Evolutionary conservation across 2,113 vertebrate genomes (phyloP), one percentile per base, ranked within the genome.

Genomic region (Cavia porcellus): DNA sequence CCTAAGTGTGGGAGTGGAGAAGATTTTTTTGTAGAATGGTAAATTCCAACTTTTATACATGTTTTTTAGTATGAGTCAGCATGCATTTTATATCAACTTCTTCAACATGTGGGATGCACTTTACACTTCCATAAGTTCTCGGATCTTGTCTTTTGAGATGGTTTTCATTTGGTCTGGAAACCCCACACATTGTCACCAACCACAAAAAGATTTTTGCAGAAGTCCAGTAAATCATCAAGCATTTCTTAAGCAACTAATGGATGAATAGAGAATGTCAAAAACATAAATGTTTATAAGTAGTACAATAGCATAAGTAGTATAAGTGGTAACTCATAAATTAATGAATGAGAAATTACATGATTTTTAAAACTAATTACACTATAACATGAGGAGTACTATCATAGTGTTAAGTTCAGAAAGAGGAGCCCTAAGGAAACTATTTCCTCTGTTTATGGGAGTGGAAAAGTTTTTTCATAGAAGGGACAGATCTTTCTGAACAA

Each of bases 301-400:
- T n/a, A n/a, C n/a, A n/a, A n/a, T n/a, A n/a, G n/a, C n/a, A n/a
- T n/a, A n/a, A n/a, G n/a, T n/a, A n/a, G n/a, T n/a, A n/a, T n/a
- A n/a, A n/a, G n/a, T n/a, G n/a, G n/a, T n/a, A n/a, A n/a, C n/a
- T 93, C 68, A 93, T 15, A 89, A 79, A 55, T 22, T 66, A 94
- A 62, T 92, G 55, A 87, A 92, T 75, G 68, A 70, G 52, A 84
- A 32, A 52, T n/a, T 13, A 74, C 92, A 66, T 55, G n/a, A 92
- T 32, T 28, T 92, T 84, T 45, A 90, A 57, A 74, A 52, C 52
- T 12, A 90, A 86, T 89, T 80, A 83, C 25, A 50, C 3, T 61
- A 35, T 15, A 72, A 24, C 22, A 19, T 55, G 28, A 80, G 64
- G 61, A 88, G 64, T 90, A 35, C 55, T 50, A 14, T 82, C 15